phyloP scores from a whole-genome alignment of 92 coral and sea anemone genomes.

The Bergia puertoricense region DNA sequence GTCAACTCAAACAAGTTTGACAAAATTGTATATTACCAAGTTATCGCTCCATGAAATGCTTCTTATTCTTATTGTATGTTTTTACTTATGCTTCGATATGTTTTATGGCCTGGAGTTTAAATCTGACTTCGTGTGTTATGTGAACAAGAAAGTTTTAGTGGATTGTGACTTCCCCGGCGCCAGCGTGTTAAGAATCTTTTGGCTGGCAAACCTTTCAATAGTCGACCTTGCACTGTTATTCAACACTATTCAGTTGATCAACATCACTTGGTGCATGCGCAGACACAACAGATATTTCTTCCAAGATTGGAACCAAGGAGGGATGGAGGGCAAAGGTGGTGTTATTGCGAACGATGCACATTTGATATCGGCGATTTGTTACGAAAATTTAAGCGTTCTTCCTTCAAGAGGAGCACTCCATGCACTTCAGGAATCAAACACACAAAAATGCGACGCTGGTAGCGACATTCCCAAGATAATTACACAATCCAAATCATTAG shows the following conservation, averaged over 20 bases:
- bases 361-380: constrained; percentile 75
- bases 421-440: constrained; percentile 4
- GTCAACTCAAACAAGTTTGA: constrained; percentile 58
- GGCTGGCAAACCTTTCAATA: constrained; percentile 62
- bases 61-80: constrained; percentile 52
- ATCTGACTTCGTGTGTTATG: constrained; percentile 72
- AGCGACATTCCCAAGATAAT: not conserved
- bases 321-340: not conserved
- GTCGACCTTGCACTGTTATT: constrained; percentile 65
- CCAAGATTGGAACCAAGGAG: constrained; percentile 39
- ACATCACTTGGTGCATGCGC: constrained; percentile 70
- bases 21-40: constrained; percentile 66
- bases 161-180: constrained; percentile 65
- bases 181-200: constrained; percentile 54
- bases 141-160: constrained; percentile 63
- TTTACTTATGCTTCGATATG: constrained; percentile 56
- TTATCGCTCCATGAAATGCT: constrained; percentile 61
- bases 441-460: not conserved
- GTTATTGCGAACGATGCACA: constrained; percentile 54
- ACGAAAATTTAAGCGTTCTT: constrained; percentile 61
- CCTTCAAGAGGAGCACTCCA: constrained; percentile 41
- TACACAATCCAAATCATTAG: constrained; percentile 9
- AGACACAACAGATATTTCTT: constrained; percentile 67
- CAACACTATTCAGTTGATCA: constrained; percentile 65
- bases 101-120: constrained; percentile 62